phyloP scores from a whole-genome alignment of 2,888 invertebrate genomes.

The Gortyna flavago region DNA sequence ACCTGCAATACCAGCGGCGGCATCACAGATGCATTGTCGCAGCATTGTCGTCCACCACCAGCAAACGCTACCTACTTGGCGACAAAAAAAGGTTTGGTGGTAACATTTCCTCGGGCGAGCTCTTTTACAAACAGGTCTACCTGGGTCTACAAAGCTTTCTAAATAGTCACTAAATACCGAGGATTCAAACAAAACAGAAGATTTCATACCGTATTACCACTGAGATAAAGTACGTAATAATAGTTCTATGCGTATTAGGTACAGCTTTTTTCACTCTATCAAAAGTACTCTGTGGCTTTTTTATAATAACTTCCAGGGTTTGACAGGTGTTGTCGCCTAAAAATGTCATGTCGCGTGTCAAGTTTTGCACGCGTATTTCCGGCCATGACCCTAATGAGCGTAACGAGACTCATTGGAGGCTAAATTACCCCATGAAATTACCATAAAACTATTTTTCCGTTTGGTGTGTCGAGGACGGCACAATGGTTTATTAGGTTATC shows the following conservation, averaged over 20 bases:
- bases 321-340: slow-evolving; percentile 46
- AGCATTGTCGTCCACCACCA: too few species aligned
- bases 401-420: slow-evolving; percentile 42
- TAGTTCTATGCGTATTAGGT: too few species aligned
- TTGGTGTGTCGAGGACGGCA: slow-evolving; percentile 22
- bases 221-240: too few species aligned
- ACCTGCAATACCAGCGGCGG: not conserved
- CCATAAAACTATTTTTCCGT: slow-evolving; percentile 26
- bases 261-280: too few species aligned
- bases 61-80: too few species aligned
- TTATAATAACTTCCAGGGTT: slow-evolving; percentile 22
- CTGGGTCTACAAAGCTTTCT: not conserved
- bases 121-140: not conserved
- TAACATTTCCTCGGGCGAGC: too few species aligned
- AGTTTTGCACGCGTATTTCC: slow-evolving; percentile 73
- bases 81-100: not conserved
- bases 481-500: slow-evolving; percentile 1
- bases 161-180: not conserved
- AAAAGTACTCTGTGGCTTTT: too few species aligned
- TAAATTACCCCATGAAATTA: slow-evolving; percentile 44
- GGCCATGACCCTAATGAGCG: slow-evolving; percentile 73
- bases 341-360: slow-evolving; percentile 59
- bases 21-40: not conserved
- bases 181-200: not conserved
- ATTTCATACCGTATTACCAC: slow-evolving; percentile 20